Evolutionary conservation across 2,888 invertebrate species (phyloP).

Genomic region (Sinotaia quadrata): DNA sequence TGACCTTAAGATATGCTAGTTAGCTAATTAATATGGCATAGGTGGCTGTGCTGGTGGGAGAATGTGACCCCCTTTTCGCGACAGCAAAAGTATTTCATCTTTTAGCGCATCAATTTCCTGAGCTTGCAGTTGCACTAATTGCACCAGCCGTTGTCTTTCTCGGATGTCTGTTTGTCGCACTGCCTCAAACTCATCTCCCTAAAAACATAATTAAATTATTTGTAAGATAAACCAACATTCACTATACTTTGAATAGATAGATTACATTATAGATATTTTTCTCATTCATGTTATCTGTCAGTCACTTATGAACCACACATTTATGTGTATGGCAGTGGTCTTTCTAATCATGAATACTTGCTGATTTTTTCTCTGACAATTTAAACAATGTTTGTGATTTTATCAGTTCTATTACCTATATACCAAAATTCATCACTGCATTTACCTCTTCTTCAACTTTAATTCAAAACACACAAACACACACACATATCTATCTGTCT

Average conservation of each 20-base stretch:
- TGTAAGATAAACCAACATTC: neutral
- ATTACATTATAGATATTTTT: neutral
- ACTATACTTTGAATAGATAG: neutral
- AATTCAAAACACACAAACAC: neutral
- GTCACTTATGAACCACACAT: too few species aligned
- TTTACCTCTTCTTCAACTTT: neutral
- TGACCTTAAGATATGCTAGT: too few species aligned
- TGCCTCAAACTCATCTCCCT: conserved; percentile 68
- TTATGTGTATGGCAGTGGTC: too few species aligned
- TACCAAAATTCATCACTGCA: too few species aligned
- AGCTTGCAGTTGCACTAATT: conserved; percentile 71
- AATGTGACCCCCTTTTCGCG: conserved; percentile 72
- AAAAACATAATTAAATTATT: conserved; percentile 28
- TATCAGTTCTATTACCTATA: too few species aligned
- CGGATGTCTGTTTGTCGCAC: conserved; percentile 65
- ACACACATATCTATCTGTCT: neutral
- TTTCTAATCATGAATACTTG: too few species aligned
- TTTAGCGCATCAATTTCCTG: conserved; percentile 72
- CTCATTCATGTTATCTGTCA: neutral
- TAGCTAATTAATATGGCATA: conserved; percentile 60
- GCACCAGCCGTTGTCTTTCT: conserved; percentile 69
- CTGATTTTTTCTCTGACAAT: too few species aligned
- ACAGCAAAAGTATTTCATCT: conserved; percentile 71
- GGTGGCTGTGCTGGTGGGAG: conserved; percentile 72
- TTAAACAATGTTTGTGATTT: too few species aligned